These are phyloP conservation scores for Cheilosia vulpina DNA, from an alignment of 2,888 invertebrate genomes.

Conservation along the genomic window DNA sequence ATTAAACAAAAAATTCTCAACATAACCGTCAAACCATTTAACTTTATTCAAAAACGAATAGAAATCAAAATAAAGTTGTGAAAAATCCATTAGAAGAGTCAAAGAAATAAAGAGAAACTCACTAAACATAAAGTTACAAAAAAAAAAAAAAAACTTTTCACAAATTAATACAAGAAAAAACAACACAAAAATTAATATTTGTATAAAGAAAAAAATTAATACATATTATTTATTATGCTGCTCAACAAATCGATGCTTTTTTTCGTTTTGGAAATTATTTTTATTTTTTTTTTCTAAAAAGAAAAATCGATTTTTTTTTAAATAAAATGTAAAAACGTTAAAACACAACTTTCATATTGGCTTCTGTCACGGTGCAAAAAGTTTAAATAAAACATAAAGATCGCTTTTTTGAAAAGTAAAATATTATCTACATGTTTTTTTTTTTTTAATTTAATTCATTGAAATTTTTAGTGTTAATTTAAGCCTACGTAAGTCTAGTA, in stretches of 20 bases:
- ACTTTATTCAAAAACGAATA: slow-evolving; percentile 25
- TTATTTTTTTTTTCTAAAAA: slow-evolving; percentile 42
- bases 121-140: slow-evolving; percentile 42
- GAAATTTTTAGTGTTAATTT: slow-evolving; percentile 63
- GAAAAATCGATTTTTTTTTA: slow-evolving; percentile 15
- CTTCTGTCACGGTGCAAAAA: slow-evolving; percentile 74
- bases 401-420: slow-evolving; percentile 49
- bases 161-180: slow-evolving; percentile 53
- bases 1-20: slow-evolving; percentile 37
- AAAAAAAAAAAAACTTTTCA: slow-evolving; percentile 29
- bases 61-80: slow-evolving; percentile 8
- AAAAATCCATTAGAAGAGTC: slow-evolving; percentile 22
- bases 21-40: slow-evolving; percentile 54
- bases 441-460: neutral
- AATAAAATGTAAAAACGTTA: slow-evolving; percentile 35
- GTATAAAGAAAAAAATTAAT: slow-evolving; percentile 34
- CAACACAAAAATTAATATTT: slow-evolving; percentile 64
- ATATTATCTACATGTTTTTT: slow-evolving; percentile 54
- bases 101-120: slow-evolving; percentile 29
- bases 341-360: slow-evolving; percentile 73
- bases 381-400: slow-evolving; percentile 67
- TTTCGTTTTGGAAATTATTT: slow-evolving; percentile 42
- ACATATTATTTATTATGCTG: slow-evolving; percentile 63
- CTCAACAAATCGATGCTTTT: slow-evolving; percentile 68
- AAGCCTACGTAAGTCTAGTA: slow-evolving; percentile 56